phyloP scores from a whole-genome alignment of 1,140 invertebrate genomes.

The Lucilia cuprina region DNA sequence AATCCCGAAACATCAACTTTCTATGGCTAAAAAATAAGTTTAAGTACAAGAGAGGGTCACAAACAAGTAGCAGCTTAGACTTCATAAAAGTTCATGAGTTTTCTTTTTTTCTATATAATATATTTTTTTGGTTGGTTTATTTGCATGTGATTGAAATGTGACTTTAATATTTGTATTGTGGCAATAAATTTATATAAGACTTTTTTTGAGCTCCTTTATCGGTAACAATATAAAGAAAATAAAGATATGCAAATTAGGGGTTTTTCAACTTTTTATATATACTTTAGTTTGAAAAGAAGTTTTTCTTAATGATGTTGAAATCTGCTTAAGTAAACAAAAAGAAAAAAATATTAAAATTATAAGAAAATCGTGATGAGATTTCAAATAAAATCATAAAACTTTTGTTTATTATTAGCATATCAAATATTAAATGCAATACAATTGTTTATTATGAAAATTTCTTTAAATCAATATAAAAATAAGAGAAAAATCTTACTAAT shows the following conservation, averaged over 20 bases:
- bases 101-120: not conserved
- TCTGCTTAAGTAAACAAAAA: not conserved
- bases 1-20: not conserved
- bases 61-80: not conserved
- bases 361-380: not conserved
- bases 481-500: too few species aligned
- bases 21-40: not conserved
- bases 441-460: too few species aligned
- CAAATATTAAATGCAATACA: not conserved
- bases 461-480: too few species aligned
- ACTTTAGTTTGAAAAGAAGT: not conserved
- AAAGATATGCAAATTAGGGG: not conserved
- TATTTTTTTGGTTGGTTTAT: constrained; percentile 24
- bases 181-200: constrained; percentile 41
- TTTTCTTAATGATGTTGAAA: not conserved
- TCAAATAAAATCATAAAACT: not conserved
- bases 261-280: not conserved
- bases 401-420: not conserved
- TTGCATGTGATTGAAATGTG: constrained; percentile 48
- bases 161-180: constrained; percentile 44
- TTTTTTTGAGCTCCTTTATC: not conserved
- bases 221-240: constrained; percentile 3
- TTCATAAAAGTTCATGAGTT: constrained; percentile 19
- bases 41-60: too few species aligned
- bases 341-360: not conserved